Evolutionary conservation across 2,797 vertebrate species (phyloP).

Genomic region (Sebastes aleutianus): DNA sequence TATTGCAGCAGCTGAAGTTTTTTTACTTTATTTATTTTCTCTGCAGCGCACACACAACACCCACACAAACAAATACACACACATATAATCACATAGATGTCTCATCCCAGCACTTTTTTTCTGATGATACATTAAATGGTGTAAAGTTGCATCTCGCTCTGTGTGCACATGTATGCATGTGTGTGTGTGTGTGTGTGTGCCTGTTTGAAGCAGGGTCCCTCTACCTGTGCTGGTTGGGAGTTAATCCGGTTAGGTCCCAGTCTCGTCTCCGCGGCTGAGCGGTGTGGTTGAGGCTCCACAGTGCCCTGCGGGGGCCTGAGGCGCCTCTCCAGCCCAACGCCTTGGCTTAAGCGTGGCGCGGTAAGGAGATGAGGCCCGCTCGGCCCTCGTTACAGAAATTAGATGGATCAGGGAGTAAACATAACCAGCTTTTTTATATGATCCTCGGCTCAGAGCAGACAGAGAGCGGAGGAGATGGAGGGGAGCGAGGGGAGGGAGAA

Average conservation of each 20-base stretch:
- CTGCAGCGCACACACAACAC: conserved; percentile 38
- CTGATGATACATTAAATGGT: conserved; percentile 82
- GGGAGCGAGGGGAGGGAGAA: conserved; percentile 58
- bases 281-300: conserved; percentile 66
- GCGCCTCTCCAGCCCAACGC: conserved; percentile 84
- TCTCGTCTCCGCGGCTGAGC: conserved; percentile 65
- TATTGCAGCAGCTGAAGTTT: conserved; percentile 75
- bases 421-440: conserved; percentile 91
- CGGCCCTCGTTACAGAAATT: conserved; percentile 93
- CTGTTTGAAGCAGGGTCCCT: conserved; percentile 65
- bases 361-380: conserved; percentile 88
- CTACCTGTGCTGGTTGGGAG: conserved; percentile 80
- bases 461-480: conserved; percentile 62
- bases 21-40: conserved; percentile 60
- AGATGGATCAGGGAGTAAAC: conserved; percentile 96
- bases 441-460: conserved; percentile 76
- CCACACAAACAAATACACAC: conserved; percentile 26
- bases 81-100: conserved; percentile 53
- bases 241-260: conserved; percentile 91
- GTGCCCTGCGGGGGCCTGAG: conserved; percentile 66
- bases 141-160: conserved; percentile 82
- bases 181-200: conserved; percentile 34
- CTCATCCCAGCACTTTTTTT: conserved; percentile 75
- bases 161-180: conserved; percentile 56
- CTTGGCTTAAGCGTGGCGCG: conserved; percentile 84